phyloP scores from a whole-genome alignment of 2,888 invertebrate genomes.

The Malacosoma neustria region DNA sequence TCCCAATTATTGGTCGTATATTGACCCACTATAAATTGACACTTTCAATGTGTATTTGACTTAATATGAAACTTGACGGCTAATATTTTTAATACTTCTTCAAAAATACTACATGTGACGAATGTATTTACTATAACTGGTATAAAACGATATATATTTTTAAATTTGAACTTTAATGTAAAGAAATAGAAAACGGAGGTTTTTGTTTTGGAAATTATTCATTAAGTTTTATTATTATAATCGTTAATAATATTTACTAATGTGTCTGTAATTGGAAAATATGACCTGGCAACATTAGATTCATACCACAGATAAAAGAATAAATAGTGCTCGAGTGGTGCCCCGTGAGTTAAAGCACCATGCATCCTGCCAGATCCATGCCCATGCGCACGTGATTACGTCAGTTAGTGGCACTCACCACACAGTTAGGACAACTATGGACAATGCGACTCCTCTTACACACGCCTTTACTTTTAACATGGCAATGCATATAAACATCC shows the following conservation, averaged over 20 bases:
- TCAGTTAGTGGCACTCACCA: conserved; percentile 68
- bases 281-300: neutral
- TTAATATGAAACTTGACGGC: no score
- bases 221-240: no score
- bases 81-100: no score
- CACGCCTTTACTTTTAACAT: conserved; percentile 39
- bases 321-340: conserved; percentile 23
- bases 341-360: conserved; percentile 30
- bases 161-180: no score
- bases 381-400: conserved; percentile 26
- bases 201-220: no score
- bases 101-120: no score
- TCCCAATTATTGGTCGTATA: neutral
- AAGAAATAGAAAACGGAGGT: no score
- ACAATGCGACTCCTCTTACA: conserved; percentile 38
- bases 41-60: no score
- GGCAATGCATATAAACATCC: conserved; percentile 67
- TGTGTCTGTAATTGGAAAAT: neutral
- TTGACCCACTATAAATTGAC: neutral
- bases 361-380: conserved; percentile 41
- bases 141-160: no score
- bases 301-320: conserved; percentile 15
- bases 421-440: conserved; percentile 54
- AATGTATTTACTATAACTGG: no score
- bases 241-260: no score